Percentiles rank a stretch among this genome's conserved stretches.
Evolutionary conservation across 2,113 vertebrate genomes (phyloP).

Genomic region (Hypocryptadius cinnamomeus): DNA sequence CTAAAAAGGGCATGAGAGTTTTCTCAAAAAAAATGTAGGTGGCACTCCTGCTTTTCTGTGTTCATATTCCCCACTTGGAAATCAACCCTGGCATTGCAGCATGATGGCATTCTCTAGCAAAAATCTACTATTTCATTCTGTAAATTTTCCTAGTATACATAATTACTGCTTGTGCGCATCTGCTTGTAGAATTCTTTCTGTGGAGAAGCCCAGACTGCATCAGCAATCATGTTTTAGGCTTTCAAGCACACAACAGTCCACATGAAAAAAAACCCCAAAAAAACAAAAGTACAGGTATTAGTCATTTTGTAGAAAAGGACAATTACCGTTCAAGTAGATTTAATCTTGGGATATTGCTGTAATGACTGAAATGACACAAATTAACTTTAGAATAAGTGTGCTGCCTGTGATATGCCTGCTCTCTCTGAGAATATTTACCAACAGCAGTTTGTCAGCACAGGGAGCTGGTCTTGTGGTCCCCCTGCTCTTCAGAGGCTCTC

Average conservation of each 20-base stretch:
- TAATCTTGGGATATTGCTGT: not conserved
- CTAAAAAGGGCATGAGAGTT: not conserved
- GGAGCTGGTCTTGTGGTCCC: not conserved
- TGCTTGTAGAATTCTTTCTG: not conserved
- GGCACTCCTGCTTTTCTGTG: not conserved
- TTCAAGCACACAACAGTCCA: not conserved
- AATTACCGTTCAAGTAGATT: not conserved
- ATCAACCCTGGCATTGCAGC: not conserved
- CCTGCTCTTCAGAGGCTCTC: not conserved
- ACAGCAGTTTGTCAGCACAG: not conserved
- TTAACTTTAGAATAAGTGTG: not conserved
- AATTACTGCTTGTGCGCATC: not conserved
- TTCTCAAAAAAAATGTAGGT: not conserved
- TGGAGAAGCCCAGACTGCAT: not conserved
- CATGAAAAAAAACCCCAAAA: not conserved
- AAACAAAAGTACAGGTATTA: not conserved
- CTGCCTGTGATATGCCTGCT: not conserved
- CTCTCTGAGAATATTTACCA: not conserved
- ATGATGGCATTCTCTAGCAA: not conserved
- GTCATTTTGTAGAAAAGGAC: slow-evolving; percentile 5
- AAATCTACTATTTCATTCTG: not conserved
- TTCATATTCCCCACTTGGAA: not conserved
- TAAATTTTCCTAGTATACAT: not conserved
- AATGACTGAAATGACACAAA: slow-evolving; percentile 1
- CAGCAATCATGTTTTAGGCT: not conserved